Evolutionary conservation across 2,888 invertebrate genomes (phyloP).

Genomic region (Dasypogon diadema): DNA sequence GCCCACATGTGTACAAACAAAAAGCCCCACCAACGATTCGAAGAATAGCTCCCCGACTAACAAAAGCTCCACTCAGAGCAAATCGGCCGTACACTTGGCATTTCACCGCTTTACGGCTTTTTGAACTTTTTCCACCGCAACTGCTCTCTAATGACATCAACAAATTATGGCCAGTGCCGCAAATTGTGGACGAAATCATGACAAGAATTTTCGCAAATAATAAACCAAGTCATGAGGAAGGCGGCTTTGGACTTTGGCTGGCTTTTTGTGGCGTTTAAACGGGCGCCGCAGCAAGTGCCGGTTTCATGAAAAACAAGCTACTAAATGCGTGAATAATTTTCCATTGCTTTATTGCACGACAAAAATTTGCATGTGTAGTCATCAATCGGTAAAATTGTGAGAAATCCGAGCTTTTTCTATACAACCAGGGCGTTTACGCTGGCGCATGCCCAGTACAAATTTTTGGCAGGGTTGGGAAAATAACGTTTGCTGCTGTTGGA

Average conservation of each 20-base stretch:
- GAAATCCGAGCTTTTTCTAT: slow-evolving; percentile 40
- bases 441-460: slow-evolving; percentile 15
- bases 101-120: neutral
- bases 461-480: slow-evolving; percentile 1
- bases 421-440: slow-evolving; percentile 42
- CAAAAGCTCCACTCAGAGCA: neutral
- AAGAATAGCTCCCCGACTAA: too few relatives aligned
- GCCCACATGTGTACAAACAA: too few relatives aligned
- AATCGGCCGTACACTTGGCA: neutral
- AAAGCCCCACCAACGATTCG: too few relatives aligned
- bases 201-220: neutral
- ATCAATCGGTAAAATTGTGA: neutral
- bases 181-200: neutral
- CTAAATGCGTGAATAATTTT: neutral
- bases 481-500: neutral
- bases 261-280: too few relatives aligned
- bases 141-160: neutral
- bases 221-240: neutral
- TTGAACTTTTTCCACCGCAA: neutral
- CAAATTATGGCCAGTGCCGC: neutral
- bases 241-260: too few relatives aligned
- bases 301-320: neutral
- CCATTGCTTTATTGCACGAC: neutral
- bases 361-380: slow-evolving; percentile 13
- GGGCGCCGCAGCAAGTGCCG: neutral